Base-by-base conservation (phyloP, 2,113 vertebrate species). In the Struthidea cinerea region DNA sequence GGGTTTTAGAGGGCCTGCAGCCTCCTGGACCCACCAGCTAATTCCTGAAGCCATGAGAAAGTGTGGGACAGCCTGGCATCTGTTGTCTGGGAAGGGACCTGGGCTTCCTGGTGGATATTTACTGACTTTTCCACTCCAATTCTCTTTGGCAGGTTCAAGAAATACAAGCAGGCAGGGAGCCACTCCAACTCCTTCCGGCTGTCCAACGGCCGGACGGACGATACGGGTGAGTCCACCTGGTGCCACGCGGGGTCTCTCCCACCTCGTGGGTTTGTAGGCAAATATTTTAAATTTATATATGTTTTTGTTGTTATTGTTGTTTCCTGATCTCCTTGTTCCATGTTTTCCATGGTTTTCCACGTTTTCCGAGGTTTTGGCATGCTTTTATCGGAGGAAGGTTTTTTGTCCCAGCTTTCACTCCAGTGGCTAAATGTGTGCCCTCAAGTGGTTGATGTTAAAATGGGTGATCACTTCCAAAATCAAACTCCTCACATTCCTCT, bases 141-240 rank as follows among this genome's bases (percentile, higher is more conserved):
- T 95, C 75, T 87, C 82, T 44, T 77, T 5, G n/a, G 52, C 78
- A 99, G 99, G 98, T 99, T 99, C 98, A 99, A 99, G 97, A 99
- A 99, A 93, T 99, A 99, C 98, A 99, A 99, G 94, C 99, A 99
- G 96, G 99, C 99, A 57, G 99, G 99, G 89, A 99, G 99, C 94
- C 99, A 99, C 97, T 99, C 99, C 75, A 99, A 99, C 97, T 99
- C 99, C 94, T 99, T 99, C 95, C 98, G 99, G 9, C 97, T 99
- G 97, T 98, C 98, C 88, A 99, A 99, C 6, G 99, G 99, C 33
- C 98, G 99, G 93, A 98, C 99, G 0, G 99, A 99, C 49, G 99
- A 99, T 82, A 98, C 99, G 97, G 99, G 99, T 99, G 96, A 98
- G 84, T 47, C 22, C 73, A 1, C n/a, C 50, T 41, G 49, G 5